Percentiles rank a stretch among this genome's conserved stretches.
Evolutionary conservation across 2,888 invertebrate genomes (phyloP).

Genomic region (Xanthorhoe spadicearia): DNA sequence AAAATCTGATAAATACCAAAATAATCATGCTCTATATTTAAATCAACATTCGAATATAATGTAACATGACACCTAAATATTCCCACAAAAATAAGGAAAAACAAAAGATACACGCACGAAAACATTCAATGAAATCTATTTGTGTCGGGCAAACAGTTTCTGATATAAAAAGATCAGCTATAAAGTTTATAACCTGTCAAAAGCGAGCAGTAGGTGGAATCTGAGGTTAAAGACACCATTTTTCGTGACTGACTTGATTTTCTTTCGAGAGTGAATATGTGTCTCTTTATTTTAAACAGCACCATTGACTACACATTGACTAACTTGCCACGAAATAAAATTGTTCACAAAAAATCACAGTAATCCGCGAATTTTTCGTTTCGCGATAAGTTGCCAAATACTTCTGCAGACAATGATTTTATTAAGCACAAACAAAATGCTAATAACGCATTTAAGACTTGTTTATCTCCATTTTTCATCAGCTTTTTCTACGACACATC

Average conservation of each 20-base stretch:
- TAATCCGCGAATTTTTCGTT: too few relatives aligned
- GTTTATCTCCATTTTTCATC: too few relatives aligned
- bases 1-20: constrained; percentile 44
- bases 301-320: too few relatives aligned
- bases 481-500: too few relatives aligned
- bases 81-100: constrained; percentile 51
- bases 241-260: constrained; percentile 14
- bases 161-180: constrained; percentile 37
- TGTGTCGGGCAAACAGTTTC: constrained; percentile 31
- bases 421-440: too few relatives aligned
- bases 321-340: too few relatives aligned
- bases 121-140: constrained; percentile 32
- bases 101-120: constrained; percentile 33
- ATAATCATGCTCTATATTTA: constrained; percentile 65
- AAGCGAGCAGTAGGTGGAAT: constrained; percentile 31
- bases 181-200: constrained; percentile 46
- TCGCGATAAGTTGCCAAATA: too few relatives aligned
- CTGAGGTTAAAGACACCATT: constrained; percentile 26
- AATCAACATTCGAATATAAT: constrained; percentile 56
- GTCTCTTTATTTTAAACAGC: not conserved
- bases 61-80: constrained; percentile 66
- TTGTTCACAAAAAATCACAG: too few relatives aligned
- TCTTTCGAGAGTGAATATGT: constrained; percentile 13
- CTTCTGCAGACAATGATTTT: too few relatives aligned
- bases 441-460: too few relatives aligned